phyloP scores from a whole-genome alignment of 2,113 vertebrate species.

The Clinocottus analis region DNA sequence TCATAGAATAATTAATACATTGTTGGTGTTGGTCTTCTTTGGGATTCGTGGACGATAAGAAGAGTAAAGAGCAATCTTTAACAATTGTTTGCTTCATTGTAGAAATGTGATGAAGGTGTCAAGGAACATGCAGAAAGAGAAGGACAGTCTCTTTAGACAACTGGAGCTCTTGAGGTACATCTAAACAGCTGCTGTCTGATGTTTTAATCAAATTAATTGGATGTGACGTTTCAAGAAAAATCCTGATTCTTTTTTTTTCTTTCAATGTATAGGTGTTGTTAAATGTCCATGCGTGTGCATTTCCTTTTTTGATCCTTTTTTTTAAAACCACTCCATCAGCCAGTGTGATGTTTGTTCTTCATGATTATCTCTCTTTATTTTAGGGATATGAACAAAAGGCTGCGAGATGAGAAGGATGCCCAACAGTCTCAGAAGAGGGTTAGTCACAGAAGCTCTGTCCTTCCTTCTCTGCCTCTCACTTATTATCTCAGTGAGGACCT shows the following conservation, averaged over 20 bases:
- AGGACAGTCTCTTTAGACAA: slow-evolving; percentile 91
- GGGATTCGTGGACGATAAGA: not conserved
- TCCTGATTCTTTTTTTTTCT: no score
- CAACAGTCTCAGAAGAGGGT: slow-evolving; percentile 90
- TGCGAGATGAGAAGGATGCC: slow-evolving; percentile 92
- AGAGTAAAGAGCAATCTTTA: not conserved
- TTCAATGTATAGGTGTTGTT: not conserved
- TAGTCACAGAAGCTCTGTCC: slow-evolving; percentile 83
- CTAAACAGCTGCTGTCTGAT: not conserved
- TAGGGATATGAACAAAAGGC: slow-evolving; percentile 95
- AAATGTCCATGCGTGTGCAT: not conserved
- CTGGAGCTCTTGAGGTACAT: slow-evolving; percentile 92
- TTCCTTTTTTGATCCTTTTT: not conserved
- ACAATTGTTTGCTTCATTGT: not conserved
- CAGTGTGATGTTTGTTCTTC: not conserved
- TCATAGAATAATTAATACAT: not conserved
- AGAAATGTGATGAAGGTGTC: slow-evolving; percentile 92
- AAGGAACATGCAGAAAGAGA: slow-evolving; percentile 97
- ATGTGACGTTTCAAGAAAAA: not conserved
- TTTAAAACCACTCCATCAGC: not conserved
- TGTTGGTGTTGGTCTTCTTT: not conserved
- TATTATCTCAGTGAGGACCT: slow-evolving; percentile 82
- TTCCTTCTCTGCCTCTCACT: slow-evolving; percentile 70
- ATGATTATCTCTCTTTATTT: slow-evolving; percentile 23
- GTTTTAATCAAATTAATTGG: not conserved